Evolutionary conservation across 2,113 vertebrate genomes (phyloP).

Genomic region (Elephantulus edwardii): DNA sequence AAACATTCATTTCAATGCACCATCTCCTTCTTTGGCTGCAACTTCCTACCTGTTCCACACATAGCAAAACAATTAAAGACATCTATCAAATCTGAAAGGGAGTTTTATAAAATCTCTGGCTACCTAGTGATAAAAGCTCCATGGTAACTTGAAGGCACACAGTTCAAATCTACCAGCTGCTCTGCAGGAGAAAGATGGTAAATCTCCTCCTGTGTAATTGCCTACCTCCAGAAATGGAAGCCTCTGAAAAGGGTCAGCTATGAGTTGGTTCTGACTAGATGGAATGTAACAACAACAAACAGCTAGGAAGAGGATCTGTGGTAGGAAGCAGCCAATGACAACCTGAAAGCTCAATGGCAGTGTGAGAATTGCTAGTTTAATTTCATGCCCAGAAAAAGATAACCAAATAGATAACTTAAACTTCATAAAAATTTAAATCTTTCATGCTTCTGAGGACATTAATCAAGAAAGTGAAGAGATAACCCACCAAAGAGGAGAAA

Average conservation of each 20-base stretch:
- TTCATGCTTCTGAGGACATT: neutral
- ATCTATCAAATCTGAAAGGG: neutral
- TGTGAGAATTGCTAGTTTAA: neutral
- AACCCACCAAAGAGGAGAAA: neutral
- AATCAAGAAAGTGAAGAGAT: neutral
- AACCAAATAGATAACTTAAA: neutral
- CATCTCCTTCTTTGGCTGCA: neutral
- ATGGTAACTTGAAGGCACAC: too few species aligned
- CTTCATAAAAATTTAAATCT: neutral
- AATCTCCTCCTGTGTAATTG: too few species aligned
- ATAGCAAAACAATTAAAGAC: neutral
- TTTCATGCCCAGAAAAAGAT: neutral
- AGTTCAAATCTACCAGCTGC: too few species aligned
- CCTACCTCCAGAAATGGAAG: too few species aligned
- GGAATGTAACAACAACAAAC: too few species aligned
- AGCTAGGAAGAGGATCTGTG: neutral
- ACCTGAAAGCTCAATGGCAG: neutral
- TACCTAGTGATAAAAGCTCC: too few species aligned
- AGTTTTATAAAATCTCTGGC: too few species aligned
- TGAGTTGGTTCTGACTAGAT: too few species aligned
- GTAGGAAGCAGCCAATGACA: neutral
- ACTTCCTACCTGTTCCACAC: neutral
- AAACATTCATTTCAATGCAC: neutral
- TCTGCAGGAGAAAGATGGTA: too few species aligned
- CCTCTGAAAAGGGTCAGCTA: too few species aligned